Conservation (phyloP, 2,113 vertebrate genomes). For the Anarrhichthys ocellatus region DNA sequence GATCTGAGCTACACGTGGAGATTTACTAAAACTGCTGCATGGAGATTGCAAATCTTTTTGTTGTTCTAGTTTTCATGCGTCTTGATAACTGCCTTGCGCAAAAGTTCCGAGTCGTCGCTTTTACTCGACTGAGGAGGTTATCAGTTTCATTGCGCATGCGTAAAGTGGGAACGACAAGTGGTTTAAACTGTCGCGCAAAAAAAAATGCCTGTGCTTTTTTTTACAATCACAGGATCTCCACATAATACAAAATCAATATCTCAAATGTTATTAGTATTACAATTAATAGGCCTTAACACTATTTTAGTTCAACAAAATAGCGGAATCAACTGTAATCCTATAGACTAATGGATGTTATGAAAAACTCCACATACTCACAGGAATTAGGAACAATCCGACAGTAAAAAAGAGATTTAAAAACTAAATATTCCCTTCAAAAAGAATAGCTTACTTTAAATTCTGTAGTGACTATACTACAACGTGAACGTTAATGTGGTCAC, state of each 20-base stretch:
- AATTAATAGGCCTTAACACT: neutral
- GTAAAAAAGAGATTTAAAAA: neutral
- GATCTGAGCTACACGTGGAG: neutral
- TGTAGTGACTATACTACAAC: neutral
- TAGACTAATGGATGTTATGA: neutral
- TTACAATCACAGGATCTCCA: neutral
- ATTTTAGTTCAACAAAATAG: neutral
- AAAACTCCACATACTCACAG: neutral
- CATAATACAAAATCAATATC: neutral
- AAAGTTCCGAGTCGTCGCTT: neutral
- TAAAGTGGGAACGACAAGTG: neutral
- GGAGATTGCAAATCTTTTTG: neutral
- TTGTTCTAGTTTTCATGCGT: neutral
- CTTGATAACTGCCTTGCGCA: neutral
- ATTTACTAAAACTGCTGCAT: neutral
- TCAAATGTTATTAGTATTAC: neutral
- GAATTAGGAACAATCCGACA: neutral
- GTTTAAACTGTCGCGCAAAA: neutral
- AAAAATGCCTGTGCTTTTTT: neutral
- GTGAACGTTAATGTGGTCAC: neutral
- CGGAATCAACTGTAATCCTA: neutral
- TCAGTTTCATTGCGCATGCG: constrained; percentile 45
- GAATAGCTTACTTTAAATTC: neutral
- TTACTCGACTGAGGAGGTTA: neutral
- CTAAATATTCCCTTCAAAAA: neutral